Base-by-base conservation (phyloP, 2,113 vertebrate species). In the Engystomops pustulosus region DNA sequence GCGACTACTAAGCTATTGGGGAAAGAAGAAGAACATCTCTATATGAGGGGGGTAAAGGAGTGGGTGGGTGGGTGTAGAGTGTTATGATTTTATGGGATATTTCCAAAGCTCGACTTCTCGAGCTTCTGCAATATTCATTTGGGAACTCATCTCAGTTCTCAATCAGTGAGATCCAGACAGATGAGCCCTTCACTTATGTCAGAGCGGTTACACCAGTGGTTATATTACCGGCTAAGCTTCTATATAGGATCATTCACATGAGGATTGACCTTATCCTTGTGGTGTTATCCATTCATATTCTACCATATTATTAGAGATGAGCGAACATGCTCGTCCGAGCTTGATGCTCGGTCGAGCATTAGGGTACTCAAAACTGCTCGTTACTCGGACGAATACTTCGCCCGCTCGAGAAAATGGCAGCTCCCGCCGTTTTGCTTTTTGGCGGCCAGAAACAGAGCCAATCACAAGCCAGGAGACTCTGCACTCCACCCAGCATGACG, bases 1-100 rank as follows among this genome's bases (percentile, higher is more conserved):
- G 36, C 72, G 60, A 38, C 65, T 71, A 51, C 49, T 81, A 55
- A 58, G 51, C 68, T 81, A 23, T 41, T 27, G 45, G 60, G 45
- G 79, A 12, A n/a, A n/a, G 6, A 23, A n/a, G 30, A 25, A 3
- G 23, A 18, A 12, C 12, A 15, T 25, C 11, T 20, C 9, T 71
- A 23, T 65, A 12, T 27, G 45, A 60, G 30, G 60, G 14, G 18
- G 65, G 47, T 11, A 51, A 53, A 36, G n/a, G 5, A 69, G 45
- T 18, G 55, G 38, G 51, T 62, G 51, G 41, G 9, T 45, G n/a
- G 44, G n/a, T n/a, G n/a, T 41, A 71, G 47, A 58, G 80, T 55
- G n/a, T 36, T 34, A 41, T 44, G 10, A 23, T 72, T 58, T 58
- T n/a, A 17, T 12, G 36, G 51, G 68, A 7, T 62, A 65, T 47